A percentile compares a stretch with the other conserved stretches of the same genome.
phyloP scores from a whole-genome alignment of 2,797 vertebrate genomes.

The Cetoscarus ocellatus region DNA sequence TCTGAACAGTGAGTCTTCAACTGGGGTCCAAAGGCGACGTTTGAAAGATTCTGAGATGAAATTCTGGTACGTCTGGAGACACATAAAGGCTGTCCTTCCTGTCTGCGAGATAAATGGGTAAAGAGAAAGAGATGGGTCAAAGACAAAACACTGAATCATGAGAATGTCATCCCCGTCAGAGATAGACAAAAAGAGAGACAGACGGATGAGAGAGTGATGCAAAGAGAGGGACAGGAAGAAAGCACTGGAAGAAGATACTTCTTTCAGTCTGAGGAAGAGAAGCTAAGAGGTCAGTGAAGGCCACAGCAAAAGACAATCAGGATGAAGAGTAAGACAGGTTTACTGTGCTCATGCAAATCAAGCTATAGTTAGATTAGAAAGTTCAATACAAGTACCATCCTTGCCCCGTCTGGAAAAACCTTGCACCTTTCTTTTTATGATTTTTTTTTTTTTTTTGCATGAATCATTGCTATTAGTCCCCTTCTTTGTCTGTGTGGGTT shows the following conservation, averaged over 20 bases:
- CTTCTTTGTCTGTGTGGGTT: too few species aligned
- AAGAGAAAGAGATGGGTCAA: background rate
- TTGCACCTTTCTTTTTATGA: too few species aligned
- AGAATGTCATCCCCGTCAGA: background rate
- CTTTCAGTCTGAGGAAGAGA: background rate
- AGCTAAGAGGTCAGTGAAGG: background rate
- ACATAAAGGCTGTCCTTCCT: conserved; percentile 92
- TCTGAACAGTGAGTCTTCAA: conserved; percentile 87
- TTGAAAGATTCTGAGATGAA: conserved; percentile 85
- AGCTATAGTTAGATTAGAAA: too few species aligned
- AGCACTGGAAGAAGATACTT: too few species aligned
- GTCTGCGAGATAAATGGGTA: conserved; percentile 79
- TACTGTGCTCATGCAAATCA: too few species aligned
- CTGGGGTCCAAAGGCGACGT: conserved; percentile 83
- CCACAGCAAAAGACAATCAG: too few species aligned
- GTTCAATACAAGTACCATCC: too few species aligned
- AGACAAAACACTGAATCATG: background rate
- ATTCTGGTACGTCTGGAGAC: conserved; percentile 92
- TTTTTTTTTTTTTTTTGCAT: too few species aligned
- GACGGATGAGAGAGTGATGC: background rate
- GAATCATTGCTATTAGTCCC: too few species aligned
- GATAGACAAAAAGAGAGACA: background rate
- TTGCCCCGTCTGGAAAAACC: too few species aligned
- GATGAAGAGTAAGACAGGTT: too few species aligned
- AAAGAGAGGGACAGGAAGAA: background rate